A percentile compares a stretch with the other conserved stretches of the same genome.
phyloP scores from a whole-genome alignment of 2,888 invertebrate genomes.

The Monochamus alternatus region DNA sequence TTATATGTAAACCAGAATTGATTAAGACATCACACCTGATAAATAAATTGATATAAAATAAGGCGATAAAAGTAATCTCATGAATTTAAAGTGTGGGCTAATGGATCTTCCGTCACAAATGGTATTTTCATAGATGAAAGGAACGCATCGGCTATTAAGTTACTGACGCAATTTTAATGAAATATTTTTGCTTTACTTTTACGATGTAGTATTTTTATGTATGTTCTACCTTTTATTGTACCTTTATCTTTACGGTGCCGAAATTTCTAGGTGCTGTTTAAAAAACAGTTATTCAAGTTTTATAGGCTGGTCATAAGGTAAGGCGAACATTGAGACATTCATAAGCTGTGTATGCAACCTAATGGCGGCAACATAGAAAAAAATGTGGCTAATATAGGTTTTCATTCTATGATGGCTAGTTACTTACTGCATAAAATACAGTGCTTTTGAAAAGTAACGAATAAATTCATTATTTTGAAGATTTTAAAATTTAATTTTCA shows the following conservation, averaged over 20 bases:
- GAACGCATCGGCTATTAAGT: not conserved
- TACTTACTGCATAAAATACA: too few species aligned
- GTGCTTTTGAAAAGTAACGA: too few species aligned
- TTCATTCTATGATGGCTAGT: too few species aligned
- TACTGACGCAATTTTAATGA: not conserved
- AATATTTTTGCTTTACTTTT: not conserved
- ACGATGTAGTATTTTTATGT: not conserved
- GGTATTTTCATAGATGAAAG: not conserved
- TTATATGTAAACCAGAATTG: slow-evolving; percentile 25
- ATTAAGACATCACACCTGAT: slow-evolving; percentile 28
- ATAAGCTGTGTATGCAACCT: too few species aligned
- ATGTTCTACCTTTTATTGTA: not conserved
- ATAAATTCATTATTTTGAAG: too few species aligned
- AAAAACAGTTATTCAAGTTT: slow-evolving; percentile 3
- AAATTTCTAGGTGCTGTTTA: not conserved
- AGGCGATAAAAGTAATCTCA: slow-evolving; percentile 32
- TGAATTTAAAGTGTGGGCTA: slow-evolving; percentile 19
- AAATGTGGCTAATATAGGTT: too few species aligned
- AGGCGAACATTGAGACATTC: too few species aligned
- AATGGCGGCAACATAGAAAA: too few species aligned
- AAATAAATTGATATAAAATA: slow-evolving; percentile 21
- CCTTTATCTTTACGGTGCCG: not conserved
- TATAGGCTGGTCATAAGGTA: too few species aligned
- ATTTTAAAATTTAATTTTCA: too few species aligned
- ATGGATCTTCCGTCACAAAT: slow-evolving; percentile 21